A percentile compares a stretch with the other conserved stretches of the same genome.
Conservation (phyloP, 1,140 invertebrate species). For the Zaprionus camerounensis region DNA sequence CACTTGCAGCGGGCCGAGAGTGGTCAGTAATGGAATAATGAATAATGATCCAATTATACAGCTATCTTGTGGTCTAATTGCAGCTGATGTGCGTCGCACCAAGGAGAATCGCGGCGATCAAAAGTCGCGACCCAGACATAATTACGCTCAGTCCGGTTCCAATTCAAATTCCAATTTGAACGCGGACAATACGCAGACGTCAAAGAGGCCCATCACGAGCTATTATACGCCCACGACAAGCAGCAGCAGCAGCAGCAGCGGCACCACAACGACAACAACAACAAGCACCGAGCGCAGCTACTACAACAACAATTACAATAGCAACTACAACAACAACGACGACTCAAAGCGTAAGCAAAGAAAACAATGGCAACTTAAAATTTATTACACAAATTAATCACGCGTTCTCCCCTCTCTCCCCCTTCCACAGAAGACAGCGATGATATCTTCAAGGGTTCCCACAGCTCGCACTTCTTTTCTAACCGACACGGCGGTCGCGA, state of each 20-base stretch:
- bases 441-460: conserved; percentile 87
- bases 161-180: conserved; percentile 53
- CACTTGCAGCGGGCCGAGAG: conserved; percentile 91
- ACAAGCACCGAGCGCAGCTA: conserved; percentile 68
- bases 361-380: conserved; percentile 57
- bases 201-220: conserved; percentile 77
- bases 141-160: conserved; percentile 45
- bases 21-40: conserved; percentile 82
- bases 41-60: conserved; percentile 27
- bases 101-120: conserved; percentile 78
- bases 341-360: conserved; percentile 78
- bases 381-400: conserved; percentile 69
- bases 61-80: conserved; percentile 37
- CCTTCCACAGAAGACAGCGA: conserved; percentile 79
- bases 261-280: conserved; percentile 48
- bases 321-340: conserved; percentile 69
- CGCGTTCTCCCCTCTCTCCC: conserved; percentile 7
- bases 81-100: conserved; percentile 76
- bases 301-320: conserved; percentile 54
- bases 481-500: conserved; percentile 86
- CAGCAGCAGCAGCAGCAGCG: conserved; percentile 49
- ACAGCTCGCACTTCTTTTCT: conserved; percentile 88
- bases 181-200: conserved; percentile 66
- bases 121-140: conserved; percentile 71
- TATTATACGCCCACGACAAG: conserved; percentile 78